Conservation (phyloP, 1,140 invertebrate species). For the Ephestia elutella region DNA sequence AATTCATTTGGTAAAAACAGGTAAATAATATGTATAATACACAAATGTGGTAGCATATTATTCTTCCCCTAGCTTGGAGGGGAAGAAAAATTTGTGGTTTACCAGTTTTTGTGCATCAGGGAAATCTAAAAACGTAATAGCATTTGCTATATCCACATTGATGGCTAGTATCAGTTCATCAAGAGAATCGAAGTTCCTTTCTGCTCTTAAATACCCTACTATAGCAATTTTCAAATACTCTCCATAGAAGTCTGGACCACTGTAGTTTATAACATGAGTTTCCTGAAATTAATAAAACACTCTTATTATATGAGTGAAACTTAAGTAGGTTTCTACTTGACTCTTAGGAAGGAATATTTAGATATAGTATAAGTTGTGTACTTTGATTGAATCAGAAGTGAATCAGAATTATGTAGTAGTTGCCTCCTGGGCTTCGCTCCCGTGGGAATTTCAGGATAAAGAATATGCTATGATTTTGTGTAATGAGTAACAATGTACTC, state of each 20-base stretch:
- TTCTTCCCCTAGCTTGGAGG: not conserved
- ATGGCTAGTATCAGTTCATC: slow-evolving; percentile 86
- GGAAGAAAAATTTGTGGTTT: slow-evolving; percentile 35
- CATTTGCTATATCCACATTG: slow-evolving; percentile 82
- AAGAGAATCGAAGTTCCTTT: slow-evolving; percentile 87
- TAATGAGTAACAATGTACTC: too few species aligned
- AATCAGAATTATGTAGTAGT: too few species aligned
- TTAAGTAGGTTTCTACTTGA: too few species aligned
- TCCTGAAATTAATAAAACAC: slow-evolving; percentile 77
- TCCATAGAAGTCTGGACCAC: slow-evolving; percentile 92
- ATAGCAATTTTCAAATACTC: slow-evolving; percentile 85
- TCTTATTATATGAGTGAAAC: slow-evolving; percentile 4
- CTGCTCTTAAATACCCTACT: slow-evolving; percentile 87
- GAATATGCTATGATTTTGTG: too few species aligned
- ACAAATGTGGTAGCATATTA: too few species aligned
- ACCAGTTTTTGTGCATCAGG: slow-evolving; percentile 42
- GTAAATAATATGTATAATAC: too few species aligned
- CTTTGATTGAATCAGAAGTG: too few species aligned
- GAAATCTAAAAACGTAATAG: slow-evolving; percentile 76
- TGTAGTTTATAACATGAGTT: slow-evolving; percentile 92
- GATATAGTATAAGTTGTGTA: too few species aligned
- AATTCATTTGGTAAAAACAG: not conserved
- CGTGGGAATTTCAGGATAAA: too few species aligned
- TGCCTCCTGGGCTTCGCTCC: too few species aligned
- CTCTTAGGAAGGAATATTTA: too few species aligned